Percentiles rank a stretch among this genome's conserved stretches.
These are phyloP conservation scores for Glossophaga mutica DNA, from an alignment of 2,797 vertebrate genomes.

Conservation along the genomic window DNA sequence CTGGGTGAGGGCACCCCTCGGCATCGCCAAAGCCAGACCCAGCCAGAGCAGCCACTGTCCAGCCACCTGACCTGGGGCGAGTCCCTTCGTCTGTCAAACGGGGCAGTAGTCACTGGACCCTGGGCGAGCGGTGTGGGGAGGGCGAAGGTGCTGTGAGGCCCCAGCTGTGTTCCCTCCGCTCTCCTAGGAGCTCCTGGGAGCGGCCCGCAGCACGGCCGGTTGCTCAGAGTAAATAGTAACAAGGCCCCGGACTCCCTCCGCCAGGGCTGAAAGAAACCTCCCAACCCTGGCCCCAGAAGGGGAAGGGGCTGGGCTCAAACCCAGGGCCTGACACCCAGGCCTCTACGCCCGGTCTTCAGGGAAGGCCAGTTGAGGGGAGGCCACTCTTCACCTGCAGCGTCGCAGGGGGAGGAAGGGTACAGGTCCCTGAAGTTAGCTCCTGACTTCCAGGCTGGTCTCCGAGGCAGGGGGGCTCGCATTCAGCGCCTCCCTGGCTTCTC, in stretches of 20 bases:
- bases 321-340: neutral
- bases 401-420: rapidly evolving
- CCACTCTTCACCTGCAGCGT: rapidly evolving
- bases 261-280: neutral
- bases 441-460: neutral
- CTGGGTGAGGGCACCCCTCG: neutral
- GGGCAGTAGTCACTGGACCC: neutral
- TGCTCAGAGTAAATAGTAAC: no score
- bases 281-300: no score
- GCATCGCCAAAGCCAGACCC: neutral
- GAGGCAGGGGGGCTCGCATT: neutral
- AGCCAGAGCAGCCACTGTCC: neutral
- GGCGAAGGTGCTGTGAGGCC: rapidly evolving
- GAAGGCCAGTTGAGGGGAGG: neutral
- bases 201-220: rapidly evolving
- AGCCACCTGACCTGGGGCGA: neutral
- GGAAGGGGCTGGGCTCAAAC: neutral
- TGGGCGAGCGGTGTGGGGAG: neutral
- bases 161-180: no score
- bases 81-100: neutral
- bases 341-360: neutral
- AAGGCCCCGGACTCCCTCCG: no score
- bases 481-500: neutral
- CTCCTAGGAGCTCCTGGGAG: no score
- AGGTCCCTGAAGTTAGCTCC: rapidly evolving